These are phyloP conservation scores for Fratercula arctica DNA, from an alignment of 2,797 vertebrate species.

Conservation along the genomic window DNA sequence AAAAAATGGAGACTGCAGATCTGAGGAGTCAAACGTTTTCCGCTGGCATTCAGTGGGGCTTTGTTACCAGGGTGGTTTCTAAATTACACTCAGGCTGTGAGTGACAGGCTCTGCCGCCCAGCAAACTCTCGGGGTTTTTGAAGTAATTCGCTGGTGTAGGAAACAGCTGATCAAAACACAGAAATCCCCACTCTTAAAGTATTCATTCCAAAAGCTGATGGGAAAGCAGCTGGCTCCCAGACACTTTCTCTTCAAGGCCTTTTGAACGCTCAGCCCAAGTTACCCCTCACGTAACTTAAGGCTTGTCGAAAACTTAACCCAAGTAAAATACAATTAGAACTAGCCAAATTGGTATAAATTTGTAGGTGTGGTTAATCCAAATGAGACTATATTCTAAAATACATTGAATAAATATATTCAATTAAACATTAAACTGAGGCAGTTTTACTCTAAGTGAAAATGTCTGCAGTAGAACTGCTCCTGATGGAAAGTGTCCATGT, in stretches of 20 bases:
- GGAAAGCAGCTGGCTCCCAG: neutral
- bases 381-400: neutral
- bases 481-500: neutral
- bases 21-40: neutral
- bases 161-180: neutral
- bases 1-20: neutral
- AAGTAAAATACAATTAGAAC: neutral
- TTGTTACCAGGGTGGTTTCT: neutral
- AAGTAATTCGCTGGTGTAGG: neutral
- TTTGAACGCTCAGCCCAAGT: neutral
- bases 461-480: neutral
- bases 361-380: neutral
- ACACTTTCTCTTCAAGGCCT: neutral
- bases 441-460: neutral
- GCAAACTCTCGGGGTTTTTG: neutral
- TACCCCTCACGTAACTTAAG: neutral
- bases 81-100: neutral
- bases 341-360: neutral
- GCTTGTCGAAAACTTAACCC: neutral
- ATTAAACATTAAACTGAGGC: neutral
- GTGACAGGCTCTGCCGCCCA: neutral
- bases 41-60: neutral
- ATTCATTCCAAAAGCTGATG: neutral
- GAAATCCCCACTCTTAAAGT: neutral
- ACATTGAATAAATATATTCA: neutral